Evolutionary conservation across 2,888 invertebrate genomes (phyloP), one percentile per base, ranked within the genome.

Genomic region (Lasius fuliginosus): DNA sequence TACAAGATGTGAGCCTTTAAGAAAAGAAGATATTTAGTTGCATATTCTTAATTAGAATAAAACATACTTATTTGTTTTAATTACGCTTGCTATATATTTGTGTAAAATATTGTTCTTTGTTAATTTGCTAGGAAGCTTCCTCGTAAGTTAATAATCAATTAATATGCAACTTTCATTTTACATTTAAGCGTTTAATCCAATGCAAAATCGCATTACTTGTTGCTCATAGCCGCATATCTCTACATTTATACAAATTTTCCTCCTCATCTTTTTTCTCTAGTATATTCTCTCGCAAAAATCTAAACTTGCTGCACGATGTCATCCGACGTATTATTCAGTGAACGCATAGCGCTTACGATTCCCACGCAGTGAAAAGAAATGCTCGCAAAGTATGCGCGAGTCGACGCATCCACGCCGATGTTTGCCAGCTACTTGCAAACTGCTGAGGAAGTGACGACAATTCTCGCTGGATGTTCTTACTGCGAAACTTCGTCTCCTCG

Each of bases 401-500:
- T 60, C 58, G 71, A 46, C 46, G 58, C 58, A 58, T 79, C 42
- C 58, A n/a, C 42, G 27, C 42, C 58, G 42, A 79, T 71, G 73
- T 73, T 79, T 46, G 42, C 60, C 73, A 79, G 79, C 73, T 79
- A 79, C 79, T 79, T 79, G 79, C 79, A 60, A 79, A 79, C 79
- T 79, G 73, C 60, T 36, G 79, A 79, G 79, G 73, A 71, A 79
- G 73, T 73, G 73, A 33, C 46, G 79, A 36, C 60, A 36, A 73
- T 79, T 79, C 79, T 79, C 58, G 18, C 58, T 46, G 46, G 64
- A 18, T 71, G 79, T 79, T 79, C 79, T 79, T 73, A 79, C 79
- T 73, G 60, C 73, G 27, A 60, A 79, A 79, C 79, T 79, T 73
- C n/a, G 71, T 71, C 79, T 60, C 23, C 58, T 71, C 46, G 71